Evolutionary conservation across 2,888 invertebrate species (phyloP).

Genomic region (Hydraecia micacea): DNA sequence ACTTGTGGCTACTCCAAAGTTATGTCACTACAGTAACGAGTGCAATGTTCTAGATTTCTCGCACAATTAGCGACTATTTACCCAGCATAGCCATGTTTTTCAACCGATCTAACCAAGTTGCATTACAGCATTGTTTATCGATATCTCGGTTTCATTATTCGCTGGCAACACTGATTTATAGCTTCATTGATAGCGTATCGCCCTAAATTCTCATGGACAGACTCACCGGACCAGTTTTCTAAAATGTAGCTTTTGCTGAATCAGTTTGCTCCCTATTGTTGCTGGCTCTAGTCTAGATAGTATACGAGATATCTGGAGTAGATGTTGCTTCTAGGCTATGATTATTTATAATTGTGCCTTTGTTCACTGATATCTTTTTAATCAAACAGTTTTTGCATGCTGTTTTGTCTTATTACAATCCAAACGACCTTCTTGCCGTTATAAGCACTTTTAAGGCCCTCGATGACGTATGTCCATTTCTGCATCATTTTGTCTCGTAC

Average conservation of each 20-base stretch:
- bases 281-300: conserved; percentile 1
- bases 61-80: conserved; percentile 77
- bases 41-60: conserved; percentile 77
- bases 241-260: conserved; percentile 59
- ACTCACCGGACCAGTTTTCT: conserved; percentile 77
- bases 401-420: conserved; percentile 19
- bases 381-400: conserved; percentile 16
- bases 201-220: conserved; percentile 75
- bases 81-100: conserved; percentile 66
- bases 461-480: conserved; percentile 44
- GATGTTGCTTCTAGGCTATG: conserved; percentile 13
- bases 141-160: conserved; percentile 69
- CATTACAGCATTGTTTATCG: conserved; percentile 65
- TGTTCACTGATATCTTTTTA: conserved; percentile 23
- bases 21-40: conserved; percentile 77
- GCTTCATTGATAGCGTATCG: conserved; percentile 74
- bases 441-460: conserved; percentile 28
- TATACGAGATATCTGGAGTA: conserved; percentile 11
- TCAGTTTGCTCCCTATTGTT: conserved; percentile 38
- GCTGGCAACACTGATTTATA: conserved; percentile 73
- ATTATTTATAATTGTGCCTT: conserved; percentile 33
- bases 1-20: conserved; percentile 75
- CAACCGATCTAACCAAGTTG: conserved; percentile 64
- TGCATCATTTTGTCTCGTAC: conserved; percentile 49
- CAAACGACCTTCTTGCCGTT: conserved; percentile 49